Percentiles rank a stretch among this genome's conserved stretches.
These are phyloP conservation scores for Frieseomelitta varia DNA, from an alignment of 1,140 invertebrate species.

Conservation along the genomic window DNA sequence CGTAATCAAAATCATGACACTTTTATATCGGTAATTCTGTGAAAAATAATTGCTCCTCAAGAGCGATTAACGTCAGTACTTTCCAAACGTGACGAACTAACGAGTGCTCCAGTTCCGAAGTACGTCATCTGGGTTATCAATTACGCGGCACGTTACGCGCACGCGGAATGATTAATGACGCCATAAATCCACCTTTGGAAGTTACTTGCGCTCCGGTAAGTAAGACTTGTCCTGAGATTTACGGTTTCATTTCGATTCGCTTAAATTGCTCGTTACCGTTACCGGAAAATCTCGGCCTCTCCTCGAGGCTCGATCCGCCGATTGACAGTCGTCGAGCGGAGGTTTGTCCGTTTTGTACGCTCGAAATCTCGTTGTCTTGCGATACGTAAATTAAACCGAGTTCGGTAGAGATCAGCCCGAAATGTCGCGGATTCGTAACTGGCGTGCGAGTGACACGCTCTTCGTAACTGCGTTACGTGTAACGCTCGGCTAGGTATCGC, in stretches of 20 bases:
- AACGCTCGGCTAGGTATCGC: constrained; percentile 53
- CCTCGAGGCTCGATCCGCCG: neutral
- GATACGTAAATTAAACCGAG: neutral
- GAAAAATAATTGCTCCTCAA: constrained; percentile 5
- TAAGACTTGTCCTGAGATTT: constrained; percentile 58
- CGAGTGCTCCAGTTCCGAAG: constrained; percentile 62
- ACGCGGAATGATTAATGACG: constrained; percentile 61
- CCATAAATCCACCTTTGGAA: constrained; percentile 66
- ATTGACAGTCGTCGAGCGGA: neutral
- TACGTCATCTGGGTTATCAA: constrained; percentile 68
- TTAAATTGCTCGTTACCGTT: constrained; percentile 52
- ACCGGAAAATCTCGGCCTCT: constrained; percentile 23
- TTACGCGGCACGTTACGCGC: constrained; percentile 61
- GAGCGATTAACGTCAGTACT: constrained; percentile 47
- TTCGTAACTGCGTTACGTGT: constrained; percentile 41
- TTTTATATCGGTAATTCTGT: constrained; percentile 33
- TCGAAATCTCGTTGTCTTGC: neutral
- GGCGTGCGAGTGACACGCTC: constrained; percentile 20
- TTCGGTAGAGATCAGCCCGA: neutral
- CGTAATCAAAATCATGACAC: constrained; percentile 18
- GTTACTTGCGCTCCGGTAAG: constrained; percentile 49
- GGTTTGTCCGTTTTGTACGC: neutral
- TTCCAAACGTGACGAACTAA: constrained; percentile 58
- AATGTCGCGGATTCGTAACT: constrained; percentile 16
- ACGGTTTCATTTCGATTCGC: constrained; percentile 57